A percentile compares a stretch with the other conserved stretches of the same genome.
phyloP scores from a whole-genome alignment of 2,888 invertebrate genomes.

The Celastrina argiolus region DNA sequence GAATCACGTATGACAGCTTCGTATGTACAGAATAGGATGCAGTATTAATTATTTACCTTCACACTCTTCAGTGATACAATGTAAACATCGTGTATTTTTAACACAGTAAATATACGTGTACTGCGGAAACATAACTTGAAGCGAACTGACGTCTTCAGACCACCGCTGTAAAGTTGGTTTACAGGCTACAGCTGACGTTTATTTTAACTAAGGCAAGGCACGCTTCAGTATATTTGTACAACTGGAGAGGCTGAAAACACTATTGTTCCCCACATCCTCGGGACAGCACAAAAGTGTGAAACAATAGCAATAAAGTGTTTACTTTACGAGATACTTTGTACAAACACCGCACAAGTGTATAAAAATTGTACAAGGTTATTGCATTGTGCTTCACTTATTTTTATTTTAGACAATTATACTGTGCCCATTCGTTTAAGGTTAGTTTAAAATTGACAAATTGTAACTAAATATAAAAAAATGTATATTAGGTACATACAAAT shows the following conservation, averaged over 20 bases:
- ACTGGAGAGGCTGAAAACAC: conserved; percentile 49
- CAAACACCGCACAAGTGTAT: conserved; percentile 14
- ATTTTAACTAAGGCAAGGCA: conserved; percentile 49
- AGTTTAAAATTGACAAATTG: neutral
- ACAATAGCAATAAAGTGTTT: conserved; percentile 17
- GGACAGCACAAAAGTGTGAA: neutral
- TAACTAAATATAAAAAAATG: too few relatives aligned
- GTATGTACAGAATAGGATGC: neutral
- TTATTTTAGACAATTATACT: neutral
- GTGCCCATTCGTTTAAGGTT: neutral
- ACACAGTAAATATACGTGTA: conserved; percentile 7
- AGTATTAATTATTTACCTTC: conserved; percentile 1
- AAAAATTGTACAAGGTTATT: conserved; percentile 12
- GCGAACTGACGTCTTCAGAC: neutral
- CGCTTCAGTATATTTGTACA: conserved; percentile 62
- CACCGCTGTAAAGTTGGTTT: conserved; percentile 3
- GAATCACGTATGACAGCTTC: neutral
- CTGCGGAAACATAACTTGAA: conserved; percentile 14
- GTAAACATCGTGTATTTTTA: neutral
- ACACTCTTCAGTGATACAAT: conserved; percentile 4
- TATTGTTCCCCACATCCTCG: conserved; percentile 23
- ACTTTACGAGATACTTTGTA: conserved; percentile 16
- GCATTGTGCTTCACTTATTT: neutral
- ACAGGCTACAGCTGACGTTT: conserved; percentile 32
- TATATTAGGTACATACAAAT: too few relatives aligned